Conservation (phyloP, 2,888 invertebrate species). For the Brachyopa scutellaris region DNA sequence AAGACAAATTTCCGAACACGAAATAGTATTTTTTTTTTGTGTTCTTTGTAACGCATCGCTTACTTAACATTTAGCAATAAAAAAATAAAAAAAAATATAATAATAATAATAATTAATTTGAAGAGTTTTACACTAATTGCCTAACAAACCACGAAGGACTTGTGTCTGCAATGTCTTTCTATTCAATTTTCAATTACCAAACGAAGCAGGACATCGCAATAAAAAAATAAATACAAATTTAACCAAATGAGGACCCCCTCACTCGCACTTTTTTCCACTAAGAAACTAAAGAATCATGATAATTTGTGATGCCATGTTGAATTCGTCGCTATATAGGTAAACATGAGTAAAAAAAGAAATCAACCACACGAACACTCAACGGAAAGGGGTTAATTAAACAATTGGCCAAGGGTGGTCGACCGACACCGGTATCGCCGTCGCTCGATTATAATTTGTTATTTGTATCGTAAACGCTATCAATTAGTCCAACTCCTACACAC, state of each 20-base stretch:
- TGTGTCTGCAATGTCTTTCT: constrained; percentile 8
- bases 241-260: constrained; percentile 4
- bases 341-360: constrained; percentile 37
- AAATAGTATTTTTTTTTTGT: constrained; percentile 4
- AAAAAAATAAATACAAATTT: constrained; percentile 10
- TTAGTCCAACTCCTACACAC: constrained; percentile 61
- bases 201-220: constrained; percentile 31
- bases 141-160: constrained; percentile 35
- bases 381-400: constrained; percentile 71
- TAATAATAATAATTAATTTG: constrained; percentile 48
- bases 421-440: constrained; percentile 37
- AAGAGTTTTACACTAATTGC: constrained; percentile 57
- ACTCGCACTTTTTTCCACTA: too few relatives aligned
- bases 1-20: constrained; percentile 60
- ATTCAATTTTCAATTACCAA: constrained; percentile 36
- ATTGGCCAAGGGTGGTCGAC: constrained; percentile 59
- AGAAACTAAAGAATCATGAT: not conserved
- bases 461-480: constrained; percentile 70
- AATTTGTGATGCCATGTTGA: constrained; percentile 38
- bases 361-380: constrained; percentile 39
- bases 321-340: constrained; percentile 43
- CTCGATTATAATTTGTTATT: constrained; percentile 68
- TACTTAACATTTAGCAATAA: constrained; percentile 24
- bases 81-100: too few relatives aligned
- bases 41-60: constrained; percentile 21